These are phyloP conservation scores for Romanogobio albipinnatus DNA, from an alignment of 2,113 vertebrate genomes.

Conservation along the genomic window DNA sequence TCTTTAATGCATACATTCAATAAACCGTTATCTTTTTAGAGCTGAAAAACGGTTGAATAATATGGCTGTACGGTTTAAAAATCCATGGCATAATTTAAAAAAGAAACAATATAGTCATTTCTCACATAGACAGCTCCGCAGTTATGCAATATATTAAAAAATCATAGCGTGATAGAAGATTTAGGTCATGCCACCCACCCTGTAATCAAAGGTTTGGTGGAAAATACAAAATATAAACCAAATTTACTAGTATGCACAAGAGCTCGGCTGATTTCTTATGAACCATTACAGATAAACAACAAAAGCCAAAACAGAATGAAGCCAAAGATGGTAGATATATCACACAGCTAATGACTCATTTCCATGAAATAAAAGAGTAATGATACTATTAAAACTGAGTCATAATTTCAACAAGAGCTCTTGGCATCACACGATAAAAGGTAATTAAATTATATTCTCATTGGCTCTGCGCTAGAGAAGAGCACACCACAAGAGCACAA, in stretches of 20 bases:
- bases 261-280: constrained; percentile 9
- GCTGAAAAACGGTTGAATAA: neutral
- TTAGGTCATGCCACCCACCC: neutral
- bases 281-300: constrained; percentile 10
- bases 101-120: neutral
- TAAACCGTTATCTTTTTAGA: neutral
- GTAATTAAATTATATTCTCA: constrained; percentile 30
- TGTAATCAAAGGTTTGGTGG: neutral
- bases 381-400: constrained; percentile 28
- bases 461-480: neutral
- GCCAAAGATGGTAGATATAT: constrained; percentile 18
- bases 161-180: neutral
- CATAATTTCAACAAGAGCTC: constrained; percentile 17
- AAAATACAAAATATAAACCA: neutral
- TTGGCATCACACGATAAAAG: constrained; percentile 30
- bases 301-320: neutral
- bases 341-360: constrained; percentile 12
- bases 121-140: neutral
- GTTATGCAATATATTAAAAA: neutral
- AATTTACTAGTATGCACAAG: neutral
- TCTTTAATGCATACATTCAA: neutral
- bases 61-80: neutral
- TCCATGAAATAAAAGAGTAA: neutral
- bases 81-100: neutral
- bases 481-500: neutral